Percentiles rank a stretch among this genome's conserved stretches.
Conservation (phyloP, 2,888 invertebrate genomes). For the Chloroclystis v-ata region DNA sequence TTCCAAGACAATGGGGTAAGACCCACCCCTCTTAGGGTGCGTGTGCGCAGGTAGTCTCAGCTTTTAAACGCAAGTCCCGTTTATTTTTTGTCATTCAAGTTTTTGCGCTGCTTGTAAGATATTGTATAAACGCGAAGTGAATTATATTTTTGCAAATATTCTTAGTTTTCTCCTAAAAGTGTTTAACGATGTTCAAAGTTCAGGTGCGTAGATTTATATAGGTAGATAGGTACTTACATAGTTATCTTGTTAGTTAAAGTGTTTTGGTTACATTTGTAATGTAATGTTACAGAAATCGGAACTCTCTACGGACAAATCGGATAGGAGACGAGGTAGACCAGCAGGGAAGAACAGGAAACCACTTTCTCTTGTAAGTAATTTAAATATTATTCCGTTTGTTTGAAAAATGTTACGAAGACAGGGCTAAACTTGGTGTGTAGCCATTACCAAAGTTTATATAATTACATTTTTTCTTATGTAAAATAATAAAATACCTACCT, state of each 20-base stretch:
- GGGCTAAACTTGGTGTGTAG: too few species aligned
- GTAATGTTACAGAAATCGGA: slow-evolving; percentile 13
- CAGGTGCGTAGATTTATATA: slow-evolving; percentile 4
- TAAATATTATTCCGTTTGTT: not conserved
- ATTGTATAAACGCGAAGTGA: slow-evolving; percentile 12
- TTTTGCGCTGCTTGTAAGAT: slow-evolving; percentile 11
- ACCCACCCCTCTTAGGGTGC: slow-evolving; percentile 25
- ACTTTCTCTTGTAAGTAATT: slow-evolving; percentile 37
- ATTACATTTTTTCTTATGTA: too few species aligned
- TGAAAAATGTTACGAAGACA: too few species aligned
- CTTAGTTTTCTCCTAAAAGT: not conserved
- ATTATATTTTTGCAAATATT: slow-evolving; percentile 7
- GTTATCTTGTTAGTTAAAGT: not conserved
- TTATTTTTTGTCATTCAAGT: slow-evolving; percentile 17
- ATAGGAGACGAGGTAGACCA: slow-evolving; percentile 43
- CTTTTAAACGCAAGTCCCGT: slow-evolving; percentile 12
- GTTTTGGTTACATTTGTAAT: not conserved
- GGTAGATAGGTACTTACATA: too few species aligned
- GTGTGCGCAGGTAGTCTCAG: slow-evolving; percentile 22
- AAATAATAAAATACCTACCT: not conserved
- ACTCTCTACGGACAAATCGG: slow-evolving; percentile 14
- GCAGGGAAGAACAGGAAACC: slow-evolving; percentile 42
- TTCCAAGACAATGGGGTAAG: slow-evolving; percentile 21
- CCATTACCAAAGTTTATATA: too few species aligned
- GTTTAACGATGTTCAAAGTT: slow-evolving; percentile 10